A percentile compares a stretch with the other conserved stretches of the same genome.
Conservation (phyloP, 2,888 invertebrate species). For the Lysandra bellargus region DNA sequence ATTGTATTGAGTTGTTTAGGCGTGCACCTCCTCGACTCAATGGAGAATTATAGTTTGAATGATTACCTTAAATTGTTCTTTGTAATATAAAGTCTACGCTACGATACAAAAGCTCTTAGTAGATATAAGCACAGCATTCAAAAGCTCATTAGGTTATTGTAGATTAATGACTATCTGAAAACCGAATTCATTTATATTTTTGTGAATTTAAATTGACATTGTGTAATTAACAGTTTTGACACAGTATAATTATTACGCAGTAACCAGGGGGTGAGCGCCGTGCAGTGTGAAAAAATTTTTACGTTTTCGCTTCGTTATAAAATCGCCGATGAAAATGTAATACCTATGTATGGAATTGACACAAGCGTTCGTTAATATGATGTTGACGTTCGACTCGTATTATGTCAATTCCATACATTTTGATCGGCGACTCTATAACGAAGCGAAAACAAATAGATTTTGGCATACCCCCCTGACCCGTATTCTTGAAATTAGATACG, state of each 20-base stretch:
- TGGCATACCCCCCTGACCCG: too few relatives aligned
- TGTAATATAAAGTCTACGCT: conserved; percentile 57
- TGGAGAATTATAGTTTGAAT: conserved; percentile 48
- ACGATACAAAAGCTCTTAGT: conserved; percentile 74
- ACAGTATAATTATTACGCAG: background rate
- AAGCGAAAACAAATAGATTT: too few relatives aligned
- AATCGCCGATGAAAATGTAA: too few relatives aligned
- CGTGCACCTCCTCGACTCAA: conserved; percentile 42
- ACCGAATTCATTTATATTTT: background rate
- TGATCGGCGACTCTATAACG: too few relatives aligned
- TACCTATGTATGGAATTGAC: too few relatives aligned
- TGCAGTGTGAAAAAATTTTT: too few relatives aligned
- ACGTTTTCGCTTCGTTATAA: too few relatives aligned
- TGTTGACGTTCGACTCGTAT: too few relatives aligned
- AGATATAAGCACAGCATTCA: conserved; percentile 62
- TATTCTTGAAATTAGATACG: too few relatives aligned
- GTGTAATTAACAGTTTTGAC: background rate
- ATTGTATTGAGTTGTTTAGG: conserved; percentile 24
- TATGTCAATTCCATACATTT: too few relatives aligned
- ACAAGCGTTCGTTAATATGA: too few relatives aligned
- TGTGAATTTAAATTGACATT: background rate
- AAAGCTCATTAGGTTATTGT: conserved; percentile 60
- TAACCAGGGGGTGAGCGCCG: too few relatives aligned
- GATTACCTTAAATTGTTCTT: conserved; percentile 46
- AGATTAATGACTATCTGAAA: conserved; percentile 43